Percentiles rank a stretch among this genome's conserved stretches.
Conservation (phyloP, 2,113 vertebrate species). For the Leptobrachium ailaonicum region DNA sequence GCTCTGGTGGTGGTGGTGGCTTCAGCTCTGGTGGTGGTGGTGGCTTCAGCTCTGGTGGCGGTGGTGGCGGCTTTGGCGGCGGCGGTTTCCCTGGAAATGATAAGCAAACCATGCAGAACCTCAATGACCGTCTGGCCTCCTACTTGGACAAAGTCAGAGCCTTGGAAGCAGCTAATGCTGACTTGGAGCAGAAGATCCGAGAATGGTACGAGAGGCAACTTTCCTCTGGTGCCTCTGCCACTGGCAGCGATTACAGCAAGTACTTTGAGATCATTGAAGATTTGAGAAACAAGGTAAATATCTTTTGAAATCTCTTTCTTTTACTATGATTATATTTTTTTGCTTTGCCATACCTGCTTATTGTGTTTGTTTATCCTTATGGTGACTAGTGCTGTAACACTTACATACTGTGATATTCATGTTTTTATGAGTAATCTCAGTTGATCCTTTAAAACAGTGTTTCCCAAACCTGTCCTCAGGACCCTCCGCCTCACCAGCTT, state of each 20-base stretch:
- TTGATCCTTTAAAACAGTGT: not conserved
- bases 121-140: slow-evolving; percentile 70
- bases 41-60: not conserved
- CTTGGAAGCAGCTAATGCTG: slow-evolving; percentile 61
- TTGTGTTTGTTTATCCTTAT: too few species aligned
- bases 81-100: slow-evolving; percentile 43
- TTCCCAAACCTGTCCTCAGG: not conserved
- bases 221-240: slow-evolving; percentile 47
- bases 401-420: too few species aligned
- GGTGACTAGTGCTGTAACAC: too few species aligned
- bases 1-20: not conserved
- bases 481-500: too few species aligned
- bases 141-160: slow-evolving; percentile 65
- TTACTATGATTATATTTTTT: too few species aligned
- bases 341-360: too few species aligned
- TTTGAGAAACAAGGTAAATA: slow-evolving; percentile 67
- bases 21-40: not conserved
- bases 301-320: not conserved
- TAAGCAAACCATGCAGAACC: slow-evolving; percentile 72
- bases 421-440: too few species aligned
- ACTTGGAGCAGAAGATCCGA: slow-evolving; percentile 67
- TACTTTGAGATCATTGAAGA: slow-evolving; percentile 64
- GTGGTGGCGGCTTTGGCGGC: not conserved
- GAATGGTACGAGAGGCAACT: slow-evolving; percentile 72
- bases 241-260: slow-evolving; percentile 61